Percentiles rank a stretch among this genome's conserved stretches.
phyloP scores from a whole-genome alignment of 2,113 vertebrate genomes.

The Heterotilapia buettikoferi region DNA sequence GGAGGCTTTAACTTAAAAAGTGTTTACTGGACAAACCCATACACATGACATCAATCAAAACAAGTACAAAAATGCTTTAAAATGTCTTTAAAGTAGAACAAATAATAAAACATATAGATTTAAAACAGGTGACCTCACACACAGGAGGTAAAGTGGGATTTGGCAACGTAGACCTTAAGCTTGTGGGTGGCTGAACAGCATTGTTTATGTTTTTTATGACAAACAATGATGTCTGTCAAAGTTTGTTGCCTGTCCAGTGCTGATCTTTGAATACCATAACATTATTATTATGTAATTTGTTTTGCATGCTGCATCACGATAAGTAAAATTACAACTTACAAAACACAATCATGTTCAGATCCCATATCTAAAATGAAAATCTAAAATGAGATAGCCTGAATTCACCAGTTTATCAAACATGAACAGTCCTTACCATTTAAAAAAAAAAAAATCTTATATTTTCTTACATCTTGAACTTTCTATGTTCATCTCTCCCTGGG shows the following conservation, averaged over 20 bases:
- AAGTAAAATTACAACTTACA: fast-evolving
- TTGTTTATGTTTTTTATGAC: not conserved
- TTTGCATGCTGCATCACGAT: not conserved
- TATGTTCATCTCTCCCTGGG: not conserved
- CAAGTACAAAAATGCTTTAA: not conserved
- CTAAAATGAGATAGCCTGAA: not conserved
- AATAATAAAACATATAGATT: not conserved
- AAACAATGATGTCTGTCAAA: not conserved
- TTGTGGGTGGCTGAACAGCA: not conserved
- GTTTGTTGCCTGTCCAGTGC: not conserved
- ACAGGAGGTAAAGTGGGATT: not conserved
- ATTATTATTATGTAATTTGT: not conserved
- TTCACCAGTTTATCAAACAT: not conserved
- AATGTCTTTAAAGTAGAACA: not conserved
- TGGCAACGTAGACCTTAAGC: not conserved
- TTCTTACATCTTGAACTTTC: not conserved
- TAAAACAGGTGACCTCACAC: fast-evolving
- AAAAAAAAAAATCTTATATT: not conserved
- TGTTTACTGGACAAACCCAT: not conserved
- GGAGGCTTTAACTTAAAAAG: not conserved
- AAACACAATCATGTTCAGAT: not conserved
- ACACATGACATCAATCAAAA: not conserved
- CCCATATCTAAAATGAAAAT: not conserved
- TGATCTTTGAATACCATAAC: not conserved
- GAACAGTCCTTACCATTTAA: not conserved